phyloP scores from a whole-genome alignment of 2,113 vertebrate genomes.

The Mionectes macconnelli region DNA sequence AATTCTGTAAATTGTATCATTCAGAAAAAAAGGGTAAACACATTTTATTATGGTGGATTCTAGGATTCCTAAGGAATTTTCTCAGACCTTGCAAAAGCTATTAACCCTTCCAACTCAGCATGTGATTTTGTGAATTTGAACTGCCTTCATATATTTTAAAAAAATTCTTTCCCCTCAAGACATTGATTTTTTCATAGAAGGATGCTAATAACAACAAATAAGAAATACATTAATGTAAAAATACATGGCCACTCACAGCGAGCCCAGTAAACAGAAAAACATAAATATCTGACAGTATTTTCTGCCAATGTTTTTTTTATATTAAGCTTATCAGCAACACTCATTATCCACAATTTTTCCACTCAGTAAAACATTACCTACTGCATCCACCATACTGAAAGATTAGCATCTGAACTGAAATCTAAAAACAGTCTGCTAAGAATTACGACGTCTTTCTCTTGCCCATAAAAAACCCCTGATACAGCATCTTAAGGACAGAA shows the following conservation, averaged over 20 bases:
- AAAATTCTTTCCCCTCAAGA: not conserved
- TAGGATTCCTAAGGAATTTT: not conserved
- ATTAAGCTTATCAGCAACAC: not conserved
- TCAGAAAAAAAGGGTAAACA: not conserved
- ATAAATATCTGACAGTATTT: not conserved
- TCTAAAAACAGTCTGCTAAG: constrained; percentile 51
- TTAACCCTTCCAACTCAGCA: not conserved
- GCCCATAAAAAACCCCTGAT: not conserved
- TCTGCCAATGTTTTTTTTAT: not conserved
- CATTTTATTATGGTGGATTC: not conserved
- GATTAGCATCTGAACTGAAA: constrained; percentile 45
- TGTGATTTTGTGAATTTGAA: not conserved
- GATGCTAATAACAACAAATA: not conserved
- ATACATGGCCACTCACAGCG: not conserved
- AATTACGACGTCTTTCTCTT: constrained; percentile 16
- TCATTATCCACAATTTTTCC: not conserved
- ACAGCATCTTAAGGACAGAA: constrained; percentile 6
- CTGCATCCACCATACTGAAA: not conserved
- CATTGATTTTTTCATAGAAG: not conserved
- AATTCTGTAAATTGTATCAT: not conserved
- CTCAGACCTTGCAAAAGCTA: not conserved
- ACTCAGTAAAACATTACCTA: not conserved
- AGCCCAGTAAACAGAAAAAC: not conserved
- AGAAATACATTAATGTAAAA: not conserved
- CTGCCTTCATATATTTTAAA: not conserved